Evolutionary conservation across 2,113 vertebrate genomes (phyloP).

Genomic region (Gasterosteus nipponicus): DNA sequence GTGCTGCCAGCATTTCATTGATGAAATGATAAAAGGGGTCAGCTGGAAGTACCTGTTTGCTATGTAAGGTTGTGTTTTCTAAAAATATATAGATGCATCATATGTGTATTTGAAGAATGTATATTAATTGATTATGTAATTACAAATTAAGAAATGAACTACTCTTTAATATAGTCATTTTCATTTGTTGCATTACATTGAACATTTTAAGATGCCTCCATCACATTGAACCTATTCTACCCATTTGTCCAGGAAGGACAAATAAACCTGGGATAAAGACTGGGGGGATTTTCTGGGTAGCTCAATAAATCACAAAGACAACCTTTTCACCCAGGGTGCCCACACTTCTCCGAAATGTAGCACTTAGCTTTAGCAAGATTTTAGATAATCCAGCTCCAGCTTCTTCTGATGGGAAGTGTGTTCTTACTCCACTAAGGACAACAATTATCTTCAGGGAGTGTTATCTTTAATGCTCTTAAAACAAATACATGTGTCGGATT

Average conservation of each 20-base stretch:
- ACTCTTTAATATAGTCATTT: neutral
- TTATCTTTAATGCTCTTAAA: neutral
- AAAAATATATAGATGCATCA: constrained; percentile 15
- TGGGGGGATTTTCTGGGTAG: neutral
- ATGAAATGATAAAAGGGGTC: constrained; percentile 39
- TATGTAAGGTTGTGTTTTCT: constrained; percentile 1
- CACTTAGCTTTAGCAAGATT: neutral
- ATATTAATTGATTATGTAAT: neutral
- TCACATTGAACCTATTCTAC: neutral
- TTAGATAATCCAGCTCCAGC: neutral
- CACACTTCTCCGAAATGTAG: no score
- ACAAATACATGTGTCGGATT: no score
- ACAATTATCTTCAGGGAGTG: neutral
- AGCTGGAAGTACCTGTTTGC: constrained; percentile 11
- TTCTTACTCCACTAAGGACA: neutral
- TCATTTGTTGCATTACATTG: neutral
- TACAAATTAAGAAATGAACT: neutral
- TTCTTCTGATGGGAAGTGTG: neutral
- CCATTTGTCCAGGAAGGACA: neutral
- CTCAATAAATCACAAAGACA: constrained; percentile 55
- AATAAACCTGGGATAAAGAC: constrained; percentile 19
- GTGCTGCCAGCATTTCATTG: constrained; percentile 39
- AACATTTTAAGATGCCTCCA: neutral
- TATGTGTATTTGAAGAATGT: neutral
- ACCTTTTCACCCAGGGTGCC: neutral